These are phyloP conservation scores for Boulengeromyrus knoepffleri DNA, from an alignment of 2,113 vertebrate genomes.

Conservation along the genomic window DNA sequence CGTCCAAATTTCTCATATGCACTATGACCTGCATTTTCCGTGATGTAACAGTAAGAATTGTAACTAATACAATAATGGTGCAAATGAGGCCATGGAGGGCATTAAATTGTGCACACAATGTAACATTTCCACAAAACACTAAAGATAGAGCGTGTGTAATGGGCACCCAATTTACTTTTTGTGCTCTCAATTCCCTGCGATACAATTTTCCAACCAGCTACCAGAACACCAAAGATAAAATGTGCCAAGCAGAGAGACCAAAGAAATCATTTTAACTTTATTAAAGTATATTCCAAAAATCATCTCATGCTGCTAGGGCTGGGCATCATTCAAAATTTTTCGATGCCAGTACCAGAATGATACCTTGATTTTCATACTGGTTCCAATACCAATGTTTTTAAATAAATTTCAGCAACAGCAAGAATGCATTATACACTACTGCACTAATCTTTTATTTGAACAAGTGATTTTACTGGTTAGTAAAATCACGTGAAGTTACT, in stretches of 20 bases:
- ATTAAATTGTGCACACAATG: neutral
- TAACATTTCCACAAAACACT: neutral
- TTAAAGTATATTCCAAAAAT: neutral
- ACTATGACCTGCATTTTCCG: neutral
- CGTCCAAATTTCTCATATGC: neutral
- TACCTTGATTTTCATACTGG: no score
- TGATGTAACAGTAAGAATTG: neutral
- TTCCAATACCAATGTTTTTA: no score
- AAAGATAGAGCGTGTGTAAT: neutral
- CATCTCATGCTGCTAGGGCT: neutral
- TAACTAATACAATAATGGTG: neutral
- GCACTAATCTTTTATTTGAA: no score
- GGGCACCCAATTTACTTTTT: neutral
- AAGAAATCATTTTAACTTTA: neutral
- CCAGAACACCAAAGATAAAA: neutral
- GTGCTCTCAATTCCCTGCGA: neutral
- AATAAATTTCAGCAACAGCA: no score
- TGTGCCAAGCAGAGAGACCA: neutral
- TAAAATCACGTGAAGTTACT: no score
- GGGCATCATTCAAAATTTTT: no score
- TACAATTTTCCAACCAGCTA: neutral
- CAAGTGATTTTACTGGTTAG: no score
- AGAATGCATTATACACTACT: no score
- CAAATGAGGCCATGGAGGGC: neutral
- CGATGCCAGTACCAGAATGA: no score